A percentile compares a stretch with the other conserved stretches of the same genome.
Evolutionary conservation across 2,113 vertebrate genomes (phyloP).

Genomic region (Anhinga rufa): DNA sequence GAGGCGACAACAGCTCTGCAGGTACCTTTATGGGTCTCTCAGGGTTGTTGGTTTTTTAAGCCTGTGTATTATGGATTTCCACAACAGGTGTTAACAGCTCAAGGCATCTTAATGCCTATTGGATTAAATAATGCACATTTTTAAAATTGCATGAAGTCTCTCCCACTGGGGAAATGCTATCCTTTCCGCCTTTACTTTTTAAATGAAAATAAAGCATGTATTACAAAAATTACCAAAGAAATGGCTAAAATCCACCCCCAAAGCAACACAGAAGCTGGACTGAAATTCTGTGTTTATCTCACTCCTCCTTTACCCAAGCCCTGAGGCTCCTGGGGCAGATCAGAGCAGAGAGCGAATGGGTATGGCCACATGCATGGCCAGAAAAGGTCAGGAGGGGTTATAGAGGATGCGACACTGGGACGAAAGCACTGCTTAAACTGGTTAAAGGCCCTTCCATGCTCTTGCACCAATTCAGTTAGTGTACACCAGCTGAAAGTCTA

Average conservation of each 20-base stretch:
- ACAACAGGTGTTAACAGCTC: constrained; percentile 56
- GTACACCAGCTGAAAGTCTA: background rate
- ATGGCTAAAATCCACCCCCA: background rate
- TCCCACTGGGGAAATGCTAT: constrained; percentile 14
- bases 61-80: constrained; percentile 41
- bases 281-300: background rate
- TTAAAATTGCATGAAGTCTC: constrained; percentile 57
- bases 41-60: constrained; percentile 50
- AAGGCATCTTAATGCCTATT: constrained; percentile 48
- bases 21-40: constrained; percentile 5
- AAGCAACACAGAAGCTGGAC: background rate
- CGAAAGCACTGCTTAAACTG: background rate
- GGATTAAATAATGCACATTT: constrained; percentile 64
- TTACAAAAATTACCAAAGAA: background rate
- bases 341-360: background rate
- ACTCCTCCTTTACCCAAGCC: background rate
- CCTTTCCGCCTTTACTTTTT: background rate
- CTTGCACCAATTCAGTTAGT: background rate
- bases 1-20: background rate
- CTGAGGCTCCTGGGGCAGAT: background rate
- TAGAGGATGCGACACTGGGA: background rate
- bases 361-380: background rate
- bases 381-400: background rate
- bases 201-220: background rate
- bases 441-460: background rate